Evolutionary conservation across 2,113 vertebrate species (phyloP).

Genomic region (Perca schrenkii): DNA sequence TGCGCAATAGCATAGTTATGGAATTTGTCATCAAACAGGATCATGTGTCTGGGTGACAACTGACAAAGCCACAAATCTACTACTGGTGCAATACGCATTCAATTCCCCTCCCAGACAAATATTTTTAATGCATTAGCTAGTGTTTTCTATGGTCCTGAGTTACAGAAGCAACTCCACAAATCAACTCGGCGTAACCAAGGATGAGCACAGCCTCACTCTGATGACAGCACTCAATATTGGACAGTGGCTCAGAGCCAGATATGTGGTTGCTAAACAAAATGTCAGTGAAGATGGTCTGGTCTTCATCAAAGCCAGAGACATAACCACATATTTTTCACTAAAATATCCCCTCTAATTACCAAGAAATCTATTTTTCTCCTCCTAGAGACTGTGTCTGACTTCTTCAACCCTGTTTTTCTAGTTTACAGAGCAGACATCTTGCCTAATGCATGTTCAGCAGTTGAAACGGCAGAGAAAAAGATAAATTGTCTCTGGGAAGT

Average conservation of each 20-base stretch:
- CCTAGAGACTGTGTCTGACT: conserved; percentile 46
- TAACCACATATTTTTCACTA: conserved; percentile 56
- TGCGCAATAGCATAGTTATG: conserved; percentile 19
- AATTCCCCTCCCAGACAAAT: conserved; percentile 41
- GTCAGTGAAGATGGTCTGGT: conserved; percentile 74
- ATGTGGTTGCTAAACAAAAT: conserved; percentile 79
- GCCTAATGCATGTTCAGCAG: conserved; percentile 35
- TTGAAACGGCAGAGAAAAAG: conserved; percentile 11
- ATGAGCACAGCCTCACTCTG: conserved; percentile 57
- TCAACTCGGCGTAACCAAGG: conserved; percentile 55
- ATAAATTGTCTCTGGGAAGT: conserved; percentile 18
- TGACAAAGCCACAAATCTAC: conserved; percentile 61
- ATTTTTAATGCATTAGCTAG: conserved; percentile 63
- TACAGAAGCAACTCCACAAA: conserved; percentile 59
- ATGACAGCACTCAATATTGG: conserved; percentile 75
- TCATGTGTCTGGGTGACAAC: conserved; percentile 57
- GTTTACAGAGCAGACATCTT: conserved; percentile 56
- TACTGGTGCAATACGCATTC: conserved; percentile 37
- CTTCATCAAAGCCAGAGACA: conserved; percentile 71
- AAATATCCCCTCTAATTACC: conserved; percentile 71
- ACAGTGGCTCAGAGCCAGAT: conserved; percentile 70
- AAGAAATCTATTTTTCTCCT: conserved; percentile 52
- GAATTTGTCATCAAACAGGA: conserved; percentile 44
- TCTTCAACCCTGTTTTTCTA: conserved; percentile 57
- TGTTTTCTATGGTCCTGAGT: conserved; percentile 61